Conservation (phyloP, 2,888 invertebrate species). For the Drosophila gaucha region DNA sequence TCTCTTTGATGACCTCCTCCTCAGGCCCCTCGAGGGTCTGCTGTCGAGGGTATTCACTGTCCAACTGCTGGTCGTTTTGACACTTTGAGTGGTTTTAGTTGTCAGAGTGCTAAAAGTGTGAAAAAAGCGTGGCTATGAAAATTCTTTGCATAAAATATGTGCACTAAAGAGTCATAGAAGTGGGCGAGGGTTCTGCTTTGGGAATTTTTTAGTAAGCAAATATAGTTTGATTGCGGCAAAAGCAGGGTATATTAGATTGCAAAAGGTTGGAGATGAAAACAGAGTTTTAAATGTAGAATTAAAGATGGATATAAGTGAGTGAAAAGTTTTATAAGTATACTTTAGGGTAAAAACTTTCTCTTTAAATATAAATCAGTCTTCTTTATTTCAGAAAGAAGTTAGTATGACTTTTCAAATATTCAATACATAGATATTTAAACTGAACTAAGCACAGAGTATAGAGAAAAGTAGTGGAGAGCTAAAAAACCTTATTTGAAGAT, state of each 20-base stretch:
- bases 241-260: not conserved
- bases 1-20: constrained; percentile 11
- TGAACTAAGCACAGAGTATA: no score
- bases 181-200: constrained; percentile 4
- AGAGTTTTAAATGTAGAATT: not conserved
- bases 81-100: constrained; percentile 70
- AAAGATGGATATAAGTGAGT: constrained; percentile 1
- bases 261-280: constrained; percentile 20
- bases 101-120: constrained; percentile 48
- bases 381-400: not conserved
- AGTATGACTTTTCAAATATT: no score
- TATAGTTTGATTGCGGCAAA: constrained; percentile 20
- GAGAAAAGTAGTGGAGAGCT: no score
- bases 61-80: constrained; percentile 49
- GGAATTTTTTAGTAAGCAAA: constrained; percentile 32
- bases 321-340: no score
- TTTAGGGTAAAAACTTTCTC: no score
- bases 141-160: constrained; percentile 56
- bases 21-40: not conserved
- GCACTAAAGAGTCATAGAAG: constrained; percentile 2
- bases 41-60: constrained; percentile 1
- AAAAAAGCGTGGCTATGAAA: constrained; percentile 47
- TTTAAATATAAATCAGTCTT: no score
- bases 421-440: no score
- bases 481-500: no score